Base-by-base conservation (phyloP, 2,113 vertebrate genomes). In the Cryptotis parvus region DNA sequence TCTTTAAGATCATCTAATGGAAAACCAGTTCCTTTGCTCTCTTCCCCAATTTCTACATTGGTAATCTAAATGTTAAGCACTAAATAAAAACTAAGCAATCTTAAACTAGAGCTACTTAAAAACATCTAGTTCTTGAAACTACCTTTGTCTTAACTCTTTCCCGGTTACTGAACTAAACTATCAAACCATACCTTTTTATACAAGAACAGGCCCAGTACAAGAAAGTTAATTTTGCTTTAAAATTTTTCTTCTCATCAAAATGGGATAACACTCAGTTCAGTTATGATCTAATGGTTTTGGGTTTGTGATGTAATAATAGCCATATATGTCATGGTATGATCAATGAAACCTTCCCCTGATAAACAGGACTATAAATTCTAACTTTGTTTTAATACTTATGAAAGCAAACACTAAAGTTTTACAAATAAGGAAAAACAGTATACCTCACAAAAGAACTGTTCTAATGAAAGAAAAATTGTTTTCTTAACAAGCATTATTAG, bases 241-340 rank as follows among this genome's bases (percentile, higher is more conserved):
- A 75, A 69, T 87, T 90, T 90, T 45, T 35, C 29, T 90, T 65
- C 27, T 89, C 63, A 37, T 86, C 14, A 86, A 94, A 90, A 94
- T 29, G 37, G 45, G 6, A 15, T 76, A 58, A 91, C 69, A 81
- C 20, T 76, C 43, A 88, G 61, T n/a, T 15, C n/a, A 90, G 61
- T 22, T 75, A 89, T 91, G 93, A 93, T 89, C 83, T 96, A 93
- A 93, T 31, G 92, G 61, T 58, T 85, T 73, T 78, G 45, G 75
- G 68, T 87, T 26, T 96, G 83, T 96, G 96, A 96, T 83, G 83
- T 49, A 95, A 95, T 84, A 95, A 95, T 73, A 58, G 31, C 35
- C 4, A 2, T 65, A 41, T 7, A 10, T 82, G 75, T 45, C 24
- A 78, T 63, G 18, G 61, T 33, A 29, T 79, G 74, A 94, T 58